A percentile compares a stretch with the other conserved stretches of the same genome.
phyloP scores from a whole-genome alignment of 2,113 vertebrate species.

The Hydropotes inermis region DNA sequence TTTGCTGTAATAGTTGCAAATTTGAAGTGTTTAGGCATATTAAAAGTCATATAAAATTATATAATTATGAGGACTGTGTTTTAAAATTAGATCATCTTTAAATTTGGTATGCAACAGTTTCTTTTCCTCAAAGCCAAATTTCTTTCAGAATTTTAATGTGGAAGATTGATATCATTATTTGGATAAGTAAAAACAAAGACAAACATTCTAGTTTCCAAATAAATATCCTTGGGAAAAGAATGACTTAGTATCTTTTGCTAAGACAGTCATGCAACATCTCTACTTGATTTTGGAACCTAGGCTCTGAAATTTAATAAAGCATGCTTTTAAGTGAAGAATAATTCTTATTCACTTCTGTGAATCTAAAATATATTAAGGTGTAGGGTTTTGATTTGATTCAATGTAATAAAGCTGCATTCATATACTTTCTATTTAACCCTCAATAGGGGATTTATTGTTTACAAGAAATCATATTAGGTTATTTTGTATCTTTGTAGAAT shows the following conservation, averaged over 20 bases:
- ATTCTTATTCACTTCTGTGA: not conserved
- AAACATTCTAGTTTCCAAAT: not conserved
- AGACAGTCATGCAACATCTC: not conserved
- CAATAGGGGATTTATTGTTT: not conserved
- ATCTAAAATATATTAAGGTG: not conserved
- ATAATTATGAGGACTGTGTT: not conserved
- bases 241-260: not conserved
- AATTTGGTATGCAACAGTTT: not conserved
- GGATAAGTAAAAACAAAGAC: not conserved
- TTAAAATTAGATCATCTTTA: not conserved
- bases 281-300: not conserved
- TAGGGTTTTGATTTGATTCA: not conserved
- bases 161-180: not conserved
- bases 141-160: not conserved
- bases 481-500: not conserved
- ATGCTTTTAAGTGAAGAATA: not conserved
- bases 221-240: not conserved
- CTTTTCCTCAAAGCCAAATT: not conserved
- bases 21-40: not conserved
- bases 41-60: not conserved
- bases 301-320: not conserved
- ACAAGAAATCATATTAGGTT: not conserved
- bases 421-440: not conserved
- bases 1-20: not conserved
- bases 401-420: not conserved